These are phyloP conservation scores for Marmota monax DNA, from an alignment of 2,113 vertebrate genomes.

Conservation along the genomic window DNA sequence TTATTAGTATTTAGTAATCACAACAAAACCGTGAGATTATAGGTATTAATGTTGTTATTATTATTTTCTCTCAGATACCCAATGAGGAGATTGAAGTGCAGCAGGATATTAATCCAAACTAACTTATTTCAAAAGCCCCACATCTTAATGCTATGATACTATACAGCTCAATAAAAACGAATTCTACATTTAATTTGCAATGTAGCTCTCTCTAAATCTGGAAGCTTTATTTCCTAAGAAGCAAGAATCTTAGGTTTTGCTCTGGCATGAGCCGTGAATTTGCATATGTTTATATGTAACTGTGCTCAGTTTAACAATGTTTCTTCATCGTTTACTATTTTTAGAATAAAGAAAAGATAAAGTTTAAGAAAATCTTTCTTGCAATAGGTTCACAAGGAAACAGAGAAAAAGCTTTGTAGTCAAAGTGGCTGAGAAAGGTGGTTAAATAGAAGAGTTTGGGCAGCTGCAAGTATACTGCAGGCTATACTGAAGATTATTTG, in stretches of 20 bases:
- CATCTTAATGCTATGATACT: not conserved
- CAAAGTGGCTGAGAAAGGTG: not conserved
- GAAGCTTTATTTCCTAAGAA: not conserved
- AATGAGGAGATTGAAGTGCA: not conserved
- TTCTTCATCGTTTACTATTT: not conserved
- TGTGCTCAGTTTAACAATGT: not conserved
- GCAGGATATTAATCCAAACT: not conserved
- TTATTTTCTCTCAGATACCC: no score
- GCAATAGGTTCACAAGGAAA: not conserved
- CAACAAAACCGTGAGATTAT: not conserved
- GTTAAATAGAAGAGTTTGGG: not conserved
- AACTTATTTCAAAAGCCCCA: not conserved
- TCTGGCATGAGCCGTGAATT: not conserved
- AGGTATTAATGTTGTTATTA: not conserved
- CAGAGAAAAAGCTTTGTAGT: not conserved
- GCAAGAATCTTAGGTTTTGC: not conserved
- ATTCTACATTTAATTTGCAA: not conserved
- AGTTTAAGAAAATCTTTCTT: not conserved
- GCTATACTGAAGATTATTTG: not conserved
- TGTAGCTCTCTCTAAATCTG: not conserved
- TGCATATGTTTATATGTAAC: not conserved
- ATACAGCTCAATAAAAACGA: not conserved
- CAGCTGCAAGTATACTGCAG: not conserved
- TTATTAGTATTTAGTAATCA: not conserved
- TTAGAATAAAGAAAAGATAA: conserved; percentile 9